Evolutionary conservation across 2,113 vertebrate genomes (phyloP), one percentile per base, ranked within the genome.

Genomic region (Atrichornis clamosus): DNA sequence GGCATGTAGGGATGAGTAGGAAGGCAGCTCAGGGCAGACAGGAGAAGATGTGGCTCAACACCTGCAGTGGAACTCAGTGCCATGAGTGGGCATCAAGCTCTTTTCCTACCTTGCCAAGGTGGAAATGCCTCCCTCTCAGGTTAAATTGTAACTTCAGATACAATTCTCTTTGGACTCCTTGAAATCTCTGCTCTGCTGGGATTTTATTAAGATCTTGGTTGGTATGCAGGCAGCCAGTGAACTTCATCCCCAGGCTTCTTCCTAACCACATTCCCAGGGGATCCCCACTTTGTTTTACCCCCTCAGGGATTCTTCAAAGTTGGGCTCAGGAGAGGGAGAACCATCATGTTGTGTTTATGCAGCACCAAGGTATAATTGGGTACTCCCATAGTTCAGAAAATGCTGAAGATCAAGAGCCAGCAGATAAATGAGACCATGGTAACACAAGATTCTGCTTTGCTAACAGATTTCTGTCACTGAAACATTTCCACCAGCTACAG

Each of bases 1-100:
- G 21, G 6, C 0, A 3, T 1, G 19, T 1, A 5, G 44, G 58
- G 30, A 5, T 59, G 44, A n/a, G 30, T 0, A 15, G 47, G 44
- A 63, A 56, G 27, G 63, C 19, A 30, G 44, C n/a, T 76, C 2
- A 21, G 69, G 50, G 73, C 55, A 78, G n/a, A 8, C 59, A 33
- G 81, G 68, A 69, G 44, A 24, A 10, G 19, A n/a, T n/a, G 33
- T 42, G 81, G 30, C 68, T 59, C 47, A 20, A 4, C 39, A 42
- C 2, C 1, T n/a, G 41, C 52, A 35, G 47, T 22, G 21, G 63
- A 70, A n/a, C 32, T 26, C 10, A 5, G 22, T 41, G 53, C 35
- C 15, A 4, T 2, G 27, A 68, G 28, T 13, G 47, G 53, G 12
- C 26, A n/a, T 64, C 65, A 69, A 19, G 47, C 5, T 30, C 42